Conservation (phyloP, 2,888 invertebrate species). For the Conops quadrifasciatus region DNA sequence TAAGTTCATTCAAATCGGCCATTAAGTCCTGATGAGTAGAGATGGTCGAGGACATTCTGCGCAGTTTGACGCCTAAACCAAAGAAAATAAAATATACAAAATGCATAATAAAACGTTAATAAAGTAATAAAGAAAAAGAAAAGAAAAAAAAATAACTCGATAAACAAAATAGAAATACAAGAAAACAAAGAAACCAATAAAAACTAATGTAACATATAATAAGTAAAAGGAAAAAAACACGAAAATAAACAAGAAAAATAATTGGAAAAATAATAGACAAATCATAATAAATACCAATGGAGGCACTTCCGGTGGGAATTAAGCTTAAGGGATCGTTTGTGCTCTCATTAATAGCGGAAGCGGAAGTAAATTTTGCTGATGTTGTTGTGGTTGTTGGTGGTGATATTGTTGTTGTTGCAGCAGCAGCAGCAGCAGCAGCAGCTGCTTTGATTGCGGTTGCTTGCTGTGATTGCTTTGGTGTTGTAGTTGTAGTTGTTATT, state of each 20-base stretch:
- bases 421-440: slow-evolving; percentile 35
- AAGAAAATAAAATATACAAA: slow-evolving; percentile 24
- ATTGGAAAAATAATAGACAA: slow-evolving; percentile 31
- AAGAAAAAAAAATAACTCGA: slow-evolving; percentile 34
- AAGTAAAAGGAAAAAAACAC: slow-evolving; percentile 24
- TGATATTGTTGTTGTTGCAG: slow-evolving; percentile 34
- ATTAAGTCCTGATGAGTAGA: slow-evolving; percentile 46
- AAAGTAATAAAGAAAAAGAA: slow-evolving; percentile 21
- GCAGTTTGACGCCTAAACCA: slow-evolving; percentile 57
- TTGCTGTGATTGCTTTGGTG: slow-evolving; percentile 31
- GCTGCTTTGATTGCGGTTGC: slow-evolving; percentile 33
- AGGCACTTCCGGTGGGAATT: slow-evolving; percentile 58
- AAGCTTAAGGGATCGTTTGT: slow-evolving; percentile 55
- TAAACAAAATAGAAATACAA: slow-evolving; percentile 36
- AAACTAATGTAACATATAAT: slow-evolving; percentile 32
- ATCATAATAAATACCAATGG: slow-evolving; percentile 57
- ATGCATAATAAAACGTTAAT: slow-evolving; percentile 10
- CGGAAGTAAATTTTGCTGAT: slow-evolving; percentile 25
- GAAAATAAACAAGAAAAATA: slow-evolving; percentile 25
- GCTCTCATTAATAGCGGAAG: slow-evolving; percentile 38
- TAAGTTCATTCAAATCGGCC: slow-evolving; percentile 61
- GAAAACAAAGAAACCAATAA: slow-evolving; percentile 29
- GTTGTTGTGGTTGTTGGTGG: slow-evolving; percentile 38
- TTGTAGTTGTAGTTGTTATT: not conserved
- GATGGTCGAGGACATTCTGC: slow-evolving; percentile 63